Evolutionary conservation across 1,140 invertebrate species (phyloP).

Genomic region (Argopecten irradians): DNA sequence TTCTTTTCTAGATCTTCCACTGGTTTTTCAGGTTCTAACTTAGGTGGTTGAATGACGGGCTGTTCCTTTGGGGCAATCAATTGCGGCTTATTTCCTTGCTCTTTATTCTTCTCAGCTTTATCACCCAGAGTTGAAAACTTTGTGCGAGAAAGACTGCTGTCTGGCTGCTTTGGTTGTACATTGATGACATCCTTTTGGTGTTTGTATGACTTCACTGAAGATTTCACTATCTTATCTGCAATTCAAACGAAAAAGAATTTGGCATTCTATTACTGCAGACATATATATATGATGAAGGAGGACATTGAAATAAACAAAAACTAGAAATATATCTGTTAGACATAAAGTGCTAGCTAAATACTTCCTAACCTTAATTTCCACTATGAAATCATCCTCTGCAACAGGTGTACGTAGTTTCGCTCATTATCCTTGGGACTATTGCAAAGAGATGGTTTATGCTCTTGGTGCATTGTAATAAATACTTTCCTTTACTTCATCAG

Average conservation of each 20-base stretch:
- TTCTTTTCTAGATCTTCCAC: slow-evolving; percentile 25
- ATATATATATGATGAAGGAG: too few species aligned
- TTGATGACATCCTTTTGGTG: background rate
- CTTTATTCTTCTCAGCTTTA: slow-evolving; percentile 38
- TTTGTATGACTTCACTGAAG: background rate
- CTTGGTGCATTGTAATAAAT: too few species aligned
- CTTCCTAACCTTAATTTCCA: too few species aligned
- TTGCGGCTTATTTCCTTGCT: background rate
- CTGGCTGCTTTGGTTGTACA: background rate
- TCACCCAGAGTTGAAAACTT: background rate
- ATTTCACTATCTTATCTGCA: background rate
- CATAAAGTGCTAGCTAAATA: too few species aligned
- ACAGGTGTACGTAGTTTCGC: too few species aligned
- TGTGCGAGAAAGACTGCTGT: background rate
- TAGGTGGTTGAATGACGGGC: background rate
- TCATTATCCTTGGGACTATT: too few species aligned
- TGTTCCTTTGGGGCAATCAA: background rate
- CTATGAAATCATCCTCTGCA: too few species aligned
- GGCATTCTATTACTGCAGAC: background rate
- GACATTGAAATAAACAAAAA: too few species aligned
- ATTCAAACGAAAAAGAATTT: background rate
- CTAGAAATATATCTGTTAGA: too few species aligned
- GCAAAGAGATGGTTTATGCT: too few species aligned
- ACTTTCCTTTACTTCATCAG: too few species aligned
- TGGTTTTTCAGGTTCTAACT: slow-evolving; percentile 11